A percentile compares a stretch with the other conserved stretches of the same genome.
Evolutionary conservation across 2,113 vertebrate genomes (phyloP).

Genomic region (Tychaedon coryphoeus): DNA sequence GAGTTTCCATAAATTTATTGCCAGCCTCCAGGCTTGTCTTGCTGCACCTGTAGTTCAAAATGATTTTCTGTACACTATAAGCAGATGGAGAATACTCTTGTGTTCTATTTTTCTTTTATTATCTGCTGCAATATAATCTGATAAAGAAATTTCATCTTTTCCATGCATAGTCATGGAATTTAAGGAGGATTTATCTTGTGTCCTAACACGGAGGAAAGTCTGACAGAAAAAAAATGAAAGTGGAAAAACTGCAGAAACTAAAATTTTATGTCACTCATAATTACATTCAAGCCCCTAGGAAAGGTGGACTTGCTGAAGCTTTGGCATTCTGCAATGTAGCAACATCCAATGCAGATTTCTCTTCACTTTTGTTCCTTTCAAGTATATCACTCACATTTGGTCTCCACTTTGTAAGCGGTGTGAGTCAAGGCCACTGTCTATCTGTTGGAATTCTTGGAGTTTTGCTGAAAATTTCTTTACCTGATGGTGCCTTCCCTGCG

Average conservation of each 20-base stretch:
- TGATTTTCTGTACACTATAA: neutral
- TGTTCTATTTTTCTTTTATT: neutral
- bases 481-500: neutral
- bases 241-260: neutral
- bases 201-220: neutral
- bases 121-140: neutral
- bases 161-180: neutral
- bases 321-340: neutral
- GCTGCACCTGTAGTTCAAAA: neutral
- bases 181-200: neutral
- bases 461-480: neutral
- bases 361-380: neutral
- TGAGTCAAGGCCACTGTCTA: neutral
- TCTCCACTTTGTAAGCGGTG: neutral
- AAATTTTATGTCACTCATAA: neutral
- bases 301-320: neutral
- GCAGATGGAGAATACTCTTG: neutral
- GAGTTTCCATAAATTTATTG: neutral
- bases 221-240: neutral
- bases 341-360: neutral
- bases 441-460: neutral
- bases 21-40: neutral
- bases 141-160: neutral
- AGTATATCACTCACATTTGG: neutral
- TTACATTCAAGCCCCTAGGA: neutral